Conservation (phyloP, 2,888 invertebrate species). For the Dicranocentrus wangi region DNA sequence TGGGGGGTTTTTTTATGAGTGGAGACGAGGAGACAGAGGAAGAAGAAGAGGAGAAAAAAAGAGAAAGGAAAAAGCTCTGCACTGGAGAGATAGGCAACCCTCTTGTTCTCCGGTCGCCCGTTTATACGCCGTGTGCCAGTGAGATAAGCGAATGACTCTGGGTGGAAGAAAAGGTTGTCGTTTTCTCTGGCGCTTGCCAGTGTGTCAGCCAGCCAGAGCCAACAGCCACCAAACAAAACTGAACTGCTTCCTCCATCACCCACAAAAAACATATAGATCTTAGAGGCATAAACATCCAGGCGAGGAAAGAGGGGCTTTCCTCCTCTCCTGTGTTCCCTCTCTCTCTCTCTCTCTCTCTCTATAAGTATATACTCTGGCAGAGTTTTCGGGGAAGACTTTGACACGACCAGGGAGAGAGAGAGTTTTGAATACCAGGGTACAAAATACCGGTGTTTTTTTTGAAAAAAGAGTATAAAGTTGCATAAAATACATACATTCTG, state of each 20-base stretch:
- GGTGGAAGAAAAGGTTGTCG: slow-evolving; percentile 44
- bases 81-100: slow-evolving; percentile 68
- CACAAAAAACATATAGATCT: no score
- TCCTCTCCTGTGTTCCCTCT: neutral
- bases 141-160: slow-evolving; percentile 70
- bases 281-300: no score
- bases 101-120: slow-evolving; percentile 64
- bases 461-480: neutral
- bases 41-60: slow-evolving; percentile 5
- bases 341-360: no score
- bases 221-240: slow-evolving; percentile 23
- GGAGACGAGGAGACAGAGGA: neutral
- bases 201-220: slow-evolving; percentile 35
- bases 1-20: neutral
- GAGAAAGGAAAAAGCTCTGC: slow-evolving; percentile 59
- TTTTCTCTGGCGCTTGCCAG: slow-evolving; percentile 40
- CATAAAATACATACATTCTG: neutral
- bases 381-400: no score
- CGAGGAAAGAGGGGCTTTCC: neutral
- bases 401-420: no score
- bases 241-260: neutral
- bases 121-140: slow-evolving; percentile 68
- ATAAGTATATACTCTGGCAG: no score
- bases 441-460: neutral
- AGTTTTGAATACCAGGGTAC: no score